These are phyloP conservation scores for Stegostoma tigrinum DNA, from an alignment of 2,113 vertebrate species.

Conservation along the genomic window DNA sequence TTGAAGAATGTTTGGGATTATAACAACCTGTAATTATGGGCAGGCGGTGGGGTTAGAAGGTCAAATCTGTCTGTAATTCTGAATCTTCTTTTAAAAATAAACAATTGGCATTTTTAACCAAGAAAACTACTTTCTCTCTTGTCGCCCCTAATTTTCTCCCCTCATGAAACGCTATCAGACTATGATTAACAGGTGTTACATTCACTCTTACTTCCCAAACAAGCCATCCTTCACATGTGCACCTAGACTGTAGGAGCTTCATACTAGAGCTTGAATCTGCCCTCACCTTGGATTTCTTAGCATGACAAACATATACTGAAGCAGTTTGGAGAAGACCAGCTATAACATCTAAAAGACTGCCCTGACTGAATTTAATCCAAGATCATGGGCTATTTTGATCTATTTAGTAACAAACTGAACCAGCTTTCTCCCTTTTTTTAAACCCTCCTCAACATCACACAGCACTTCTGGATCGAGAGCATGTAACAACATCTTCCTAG, in stretches of 20 bases:
- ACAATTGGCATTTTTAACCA: neutral
- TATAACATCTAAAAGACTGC: neutral
- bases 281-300: neutral
- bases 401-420: neutral
- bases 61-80: slow-evolving; percentile 11
- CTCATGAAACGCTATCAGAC: neutral
- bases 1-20: slow-evolving; percentile 17
- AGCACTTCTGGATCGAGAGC: neutral
- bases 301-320: neutral
- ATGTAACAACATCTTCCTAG: neutral
- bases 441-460: neutral
- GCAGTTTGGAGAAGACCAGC: neutral
- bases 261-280: neutral
- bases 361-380: neutral
- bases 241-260: neutral
- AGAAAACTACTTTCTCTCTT: neutral
- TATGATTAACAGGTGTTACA: neutral
- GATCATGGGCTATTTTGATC: neutral
- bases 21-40: slow-evolving; percentile 13
- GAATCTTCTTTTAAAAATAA: neutral
- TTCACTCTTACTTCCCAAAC: neutral
- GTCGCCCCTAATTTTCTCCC: neutral
- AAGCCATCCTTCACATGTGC: neutral
- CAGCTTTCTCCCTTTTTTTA: neutral
- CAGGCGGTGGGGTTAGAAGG: slow-evolving; percentile 21